Conservation (phyloP, 2,888 invertebrate species). For the Carterocephalus palaemon region DNA sequence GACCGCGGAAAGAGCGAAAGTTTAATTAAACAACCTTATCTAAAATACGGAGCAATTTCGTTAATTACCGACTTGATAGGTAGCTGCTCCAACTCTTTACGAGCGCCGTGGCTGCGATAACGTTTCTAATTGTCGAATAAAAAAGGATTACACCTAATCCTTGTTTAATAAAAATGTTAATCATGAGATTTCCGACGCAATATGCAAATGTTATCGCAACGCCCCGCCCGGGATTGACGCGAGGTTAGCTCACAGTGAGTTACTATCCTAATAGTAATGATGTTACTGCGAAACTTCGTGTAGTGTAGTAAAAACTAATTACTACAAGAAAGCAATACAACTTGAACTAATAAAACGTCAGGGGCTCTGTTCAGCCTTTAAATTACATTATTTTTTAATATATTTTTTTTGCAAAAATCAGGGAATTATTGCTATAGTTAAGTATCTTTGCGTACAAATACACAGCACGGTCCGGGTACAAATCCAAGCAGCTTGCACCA, state of each 20-base stretch:
- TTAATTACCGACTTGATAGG: slow-evolving; percentile 69
- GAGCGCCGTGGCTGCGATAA: slow-evolving; percentile 67
- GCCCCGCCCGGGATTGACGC: slow-evolving; percentile 48
- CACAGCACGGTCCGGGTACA: too few relatives aligned
- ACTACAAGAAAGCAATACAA: too few relatives aligned
- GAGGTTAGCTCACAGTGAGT: slow-evolving; percentile 5
- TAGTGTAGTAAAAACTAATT: too few relatives aligned
- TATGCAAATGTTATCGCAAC: slow-evolving; percentile 67
- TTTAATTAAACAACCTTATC: slow-evolving; percentile 61
- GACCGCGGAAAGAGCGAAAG: slow-evolving; percentile 42
- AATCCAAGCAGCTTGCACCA: too few relatives aligned
- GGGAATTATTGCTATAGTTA: too few relatives aligned
- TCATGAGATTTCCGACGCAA: slow-evolving; percentile 66
- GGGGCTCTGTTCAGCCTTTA: too few relatives aligned
- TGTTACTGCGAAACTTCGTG: too few relatives aligned
- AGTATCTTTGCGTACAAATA: too few relatives aligned
- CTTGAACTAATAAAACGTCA: too few relatives aligned
- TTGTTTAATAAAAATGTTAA: slow-evolving; percentile 79
- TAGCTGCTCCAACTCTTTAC: slow-evolving; percentile 75
- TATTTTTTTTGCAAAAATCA: too few relatives aligned
- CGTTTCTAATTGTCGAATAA: slow-evolving; percentile 77
- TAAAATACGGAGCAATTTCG: slow-evolving; percentile 57
- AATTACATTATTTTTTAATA: too few relatives aligned
- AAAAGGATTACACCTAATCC: slow-evolving; percentile 76
- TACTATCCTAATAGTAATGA: too few relatives aligned